phyloP scores from a whole-genome alignment of 1,140 invertebrate genomes.

The Steinernema feltiae region DNA sequence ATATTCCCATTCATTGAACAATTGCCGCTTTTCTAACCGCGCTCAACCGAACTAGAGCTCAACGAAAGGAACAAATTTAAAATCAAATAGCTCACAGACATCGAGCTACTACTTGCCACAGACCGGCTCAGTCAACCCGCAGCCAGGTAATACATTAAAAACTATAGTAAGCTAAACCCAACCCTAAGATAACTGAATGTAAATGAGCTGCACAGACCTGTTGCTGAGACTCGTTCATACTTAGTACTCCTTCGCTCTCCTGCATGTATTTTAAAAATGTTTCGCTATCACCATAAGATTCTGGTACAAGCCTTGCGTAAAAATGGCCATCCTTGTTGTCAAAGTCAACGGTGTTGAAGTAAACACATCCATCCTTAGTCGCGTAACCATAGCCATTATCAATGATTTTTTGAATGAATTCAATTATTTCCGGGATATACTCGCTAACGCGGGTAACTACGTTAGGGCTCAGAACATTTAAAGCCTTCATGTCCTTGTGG shows the following conservation, averaged over 20 bases:
- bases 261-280: constrained; percentile 48
- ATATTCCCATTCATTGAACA: background rate
- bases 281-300: constrained; percentile 88
- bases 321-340: constrained; percentile 76
- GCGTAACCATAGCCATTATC: constrained; percentile 67
- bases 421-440: constrained; percentile 90
- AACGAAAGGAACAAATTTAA: too few species aligned
- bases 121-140: too few species aligned
- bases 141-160: too few species aligned
- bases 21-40: too few species aligned
- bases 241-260: constrained; percentile 94
- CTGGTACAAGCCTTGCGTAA: constrained; percentile 93
- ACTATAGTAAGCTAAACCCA: too few species aligned
- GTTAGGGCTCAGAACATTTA: constrained; percentile 72
- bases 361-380: constrained; percentile 63
- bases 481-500: constrained; percentile 87
- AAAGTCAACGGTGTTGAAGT: constrained; percentile 89
- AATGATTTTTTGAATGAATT: constrained; percentile 84
- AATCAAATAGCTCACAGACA: too few species aligned
- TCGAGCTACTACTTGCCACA: too few species aligned
- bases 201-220: constrained; percentile 43
- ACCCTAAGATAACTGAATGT: too few species aligned
- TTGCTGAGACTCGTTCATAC: constrained; percentile 63
- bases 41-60: too few species aligned
- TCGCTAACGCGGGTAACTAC: constrained; percentile 87